Conservation (phyloP, 2,888 invertebrate species). For the Taphrorychus bicolor region DNA sequence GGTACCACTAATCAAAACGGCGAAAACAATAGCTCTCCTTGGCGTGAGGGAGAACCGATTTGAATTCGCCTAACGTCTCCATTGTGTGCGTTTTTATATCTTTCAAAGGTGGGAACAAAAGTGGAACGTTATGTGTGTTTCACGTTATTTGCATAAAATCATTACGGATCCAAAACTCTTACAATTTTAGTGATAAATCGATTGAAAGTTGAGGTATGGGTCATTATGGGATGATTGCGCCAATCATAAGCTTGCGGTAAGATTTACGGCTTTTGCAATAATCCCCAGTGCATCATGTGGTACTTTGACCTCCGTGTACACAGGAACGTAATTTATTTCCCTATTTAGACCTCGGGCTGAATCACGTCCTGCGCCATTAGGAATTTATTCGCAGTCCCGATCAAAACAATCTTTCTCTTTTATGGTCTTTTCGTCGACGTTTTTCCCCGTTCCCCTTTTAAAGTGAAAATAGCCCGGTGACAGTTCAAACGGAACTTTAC, state of each 20-base stretch:
- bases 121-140: background rate
- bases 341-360: constrained; percentile 18
- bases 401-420: constrained; percentile 30
- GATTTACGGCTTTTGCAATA: background rate
- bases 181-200: no score
- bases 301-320: constrained; percentile 1
- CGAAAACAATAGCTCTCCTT: background rate
- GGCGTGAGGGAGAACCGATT: background rate
- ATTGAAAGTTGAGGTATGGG: no score
- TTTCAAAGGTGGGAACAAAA: background rate
- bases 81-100: background rate
- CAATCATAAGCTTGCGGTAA: no score
- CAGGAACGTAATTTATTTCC: constrained; percentile 15
- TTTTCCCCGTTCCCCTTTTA: constrained; percentile 17
- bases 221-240: no score
- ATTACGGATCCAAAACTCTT: no score
- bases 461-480: constrained; percentile 10
- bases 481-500: constrained; percentile 3
- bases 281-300: background rate
- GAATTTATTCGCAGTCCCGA: constrained; percentile 28
- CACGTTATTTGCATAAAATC: no score
- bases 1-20: constrained; percentile 1
- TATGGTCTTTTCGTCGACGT: constrained; percentile 18
- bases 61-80: background rate
- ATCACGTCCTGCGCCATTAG: constrained; percentile 25